Base-by-base conservation (phyloP, 2,888 invertebrate genomes). In the Ametastegia equiseti region DNA sequence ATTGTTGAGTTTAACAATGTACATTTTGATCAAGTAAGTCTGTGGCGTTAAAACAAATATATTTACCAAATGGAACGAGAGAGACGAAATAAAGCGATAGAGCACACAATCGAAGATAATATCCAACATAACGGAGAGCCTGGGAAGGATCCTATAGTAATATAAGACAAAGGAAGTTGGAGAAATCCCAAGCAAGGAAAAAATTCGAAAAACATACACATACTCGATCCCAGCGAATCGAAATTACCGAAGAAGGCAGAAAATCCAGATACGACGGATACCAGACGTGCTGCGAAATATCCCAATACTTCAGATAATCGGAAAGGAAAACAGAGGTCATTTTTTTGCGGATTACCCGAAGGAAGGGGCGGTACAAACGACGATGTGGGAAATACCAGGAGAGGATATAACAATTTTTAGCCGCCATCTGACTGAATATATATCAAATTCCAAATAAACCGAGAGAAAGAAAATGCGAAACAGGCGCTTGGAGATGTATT, bases 11-110 rank as follows among this genome's bases (percentile, higher is more conserved):
- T 84, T 78, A 60, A 86, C 86, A 88, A 91, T 91, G 90, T 91
- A 90, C 84, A 90, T 90, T 90, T 92, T 92, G 91, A 91, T 91
- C 91, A 91, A 91, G 91, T 92, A 92, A 92, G 91, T 89, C 90
- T 91, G 75, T 89, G 91, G 90, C 86, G 86, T 81, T 84, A 83
- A 83, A 85, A 81, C 7, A 63, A 30, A 45, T n/a, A 71, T 45
- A 78, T 42, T n/a, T 60, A 60, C 60, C 60, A 27, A 78, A 75
- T 75, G 75, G 30, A 75, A 75, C 54, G 50, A 36, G 54, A n/a
- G n/a, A 50, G n/a, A 6, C 36, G 42, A 36, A 19, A 36, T 36
- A 71, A 71, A 71, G 33, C 15, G 9, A 30, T 45, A 71, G 19
- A 45, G n/a, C n/a, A n/a, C n/a, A 47, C 19, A 67, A 67, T 67